These are phyloP conservation scores for Rallus crepitans DNA, from an alignment of 2,797 vertebrate species.

Conservation along the genomic window DNA sequence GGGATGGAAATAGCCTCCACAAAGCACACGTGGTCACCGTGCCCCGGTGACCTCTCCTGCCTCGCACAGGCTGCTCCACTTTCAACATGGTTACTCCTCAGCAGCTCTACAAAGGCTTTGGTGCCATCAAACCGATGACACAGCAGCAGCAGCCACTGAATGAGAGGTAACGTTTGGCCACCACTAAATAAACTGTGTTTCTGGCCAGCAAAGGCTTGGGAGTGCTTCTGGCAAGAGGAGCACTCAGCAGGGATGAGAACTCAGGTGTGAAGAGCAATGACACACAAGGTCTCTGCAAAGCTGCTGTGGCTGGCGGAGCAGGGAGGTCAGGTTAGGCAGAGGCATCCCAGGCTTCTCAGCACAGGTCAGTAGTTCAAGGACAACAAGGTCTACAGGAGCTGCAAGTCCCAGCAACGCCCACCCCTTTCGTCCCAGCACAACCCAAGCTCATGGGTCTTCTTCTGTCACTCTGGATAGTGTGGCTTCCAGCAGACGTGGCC, in stretches of 20 bases:
- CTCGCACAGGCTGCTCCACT: neutral
- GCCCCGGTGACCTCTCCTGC: slow-evolving; percentile 10
- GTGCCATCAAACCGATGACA: slow-evolving; percentile 48
- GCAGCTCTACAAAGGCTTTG: slow-evolving; percentile 8
- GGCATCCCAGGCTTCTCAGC: neutral
- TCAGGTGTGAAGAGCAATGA: neutral
- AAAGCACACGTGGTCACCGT: slow-evolving; percentile 47
- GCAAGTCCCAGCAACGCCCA: neutral
- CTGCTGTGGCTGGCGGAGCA: accelerated
- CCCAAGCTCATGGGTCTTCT: neutral
- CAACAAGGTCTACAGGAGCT: neutral
- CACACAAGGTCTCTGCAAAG: neutral
- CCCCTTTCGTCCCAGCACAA: neutral
- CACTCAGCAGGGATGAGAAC: neutral
- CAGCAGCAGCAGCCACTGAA: neutral
- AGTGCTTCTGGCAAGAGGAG: neutral
- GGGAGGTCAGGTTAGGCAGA: neutral
- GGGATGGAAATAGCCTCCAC: slow-evolving; percentile 74
- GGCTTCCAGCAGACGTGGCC: neutral
- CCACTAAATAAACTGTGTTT: neutral
- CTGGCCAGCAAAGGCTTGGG: neutral
- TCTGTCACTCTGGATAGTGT: neutral
- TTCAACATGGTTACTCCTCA: neutral
- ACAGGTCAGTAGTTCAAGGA: neutral
- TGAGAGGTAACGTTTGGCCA: neutral